A percentile compares a stretch with the other conserved stretches of the same genome.
Conservation (phyloP, 2,888 invertebrate genomes). For the Eupithecia subfuscata region DNA sequence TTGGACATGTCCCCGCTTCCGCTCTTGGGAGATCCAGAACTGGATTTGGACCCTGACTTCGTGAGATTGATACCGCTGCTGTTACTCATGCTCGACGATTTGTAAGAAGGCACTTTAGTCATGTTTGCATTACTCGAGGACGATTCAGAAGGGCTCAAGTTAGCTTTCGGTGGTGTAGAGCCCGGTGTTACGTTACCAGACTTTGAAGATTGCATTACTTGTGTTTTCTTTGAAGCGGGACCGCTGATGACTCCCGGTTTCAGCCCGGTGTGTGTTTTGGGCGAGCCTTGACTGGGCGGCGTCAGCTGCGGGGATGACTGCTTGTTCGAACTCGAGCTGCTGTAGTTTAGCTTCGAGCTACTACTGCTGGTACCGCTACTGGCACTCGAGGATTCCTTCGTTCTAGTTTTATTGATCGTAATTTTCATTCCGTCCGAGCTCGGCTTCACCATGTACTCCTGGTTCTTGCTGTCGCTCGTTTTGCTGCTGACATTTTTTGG, state of each 20-base stretch:
- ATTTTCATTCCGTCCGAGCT: constrained; percentile 95
- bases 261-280: constrained; percentile 91
- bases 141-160: constrained; percentile 72
- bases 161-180: constrained; percentile 77
- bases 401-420: constrained; percentile 94
- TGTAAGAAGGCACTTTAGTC: constrained; percentile 77
- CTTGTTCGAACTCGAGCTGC: constrained; percentile 74
- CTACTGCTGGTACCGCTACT: constrained; percentile 55
- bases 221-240: constrained; percentile 92
- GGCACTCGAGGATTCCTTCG: constrained; percentile 86
- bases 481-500: constrained; percentile 73
- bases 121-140: constrained; percentile 60
- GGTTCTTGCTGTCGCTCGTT: constrained; percentile 85
- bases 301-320: constrained; percentile 78
- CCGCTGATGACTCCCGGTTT: constrained; percentile 95
- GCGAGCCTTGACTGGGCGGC: constrained; percentile 86
- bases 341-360: constrained; percentile 75
- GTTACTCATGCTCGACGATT: constrained; percentile 72
- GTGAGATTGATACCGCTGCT: constrained; percentile 76
- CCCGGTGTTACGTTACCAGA: constrained; percentile 66
- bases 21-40: constrained; percentile 86
- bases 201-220: constrained; percentile 84
- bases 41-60: constrained; percentile 78
- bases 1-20: constrained; percentile 83
- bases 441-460: constrained; percentile 95